phyloP scores from a whole-genome alignment of 2,888 invertebrate genomes.

The Drosophila lacicola region DNA sequence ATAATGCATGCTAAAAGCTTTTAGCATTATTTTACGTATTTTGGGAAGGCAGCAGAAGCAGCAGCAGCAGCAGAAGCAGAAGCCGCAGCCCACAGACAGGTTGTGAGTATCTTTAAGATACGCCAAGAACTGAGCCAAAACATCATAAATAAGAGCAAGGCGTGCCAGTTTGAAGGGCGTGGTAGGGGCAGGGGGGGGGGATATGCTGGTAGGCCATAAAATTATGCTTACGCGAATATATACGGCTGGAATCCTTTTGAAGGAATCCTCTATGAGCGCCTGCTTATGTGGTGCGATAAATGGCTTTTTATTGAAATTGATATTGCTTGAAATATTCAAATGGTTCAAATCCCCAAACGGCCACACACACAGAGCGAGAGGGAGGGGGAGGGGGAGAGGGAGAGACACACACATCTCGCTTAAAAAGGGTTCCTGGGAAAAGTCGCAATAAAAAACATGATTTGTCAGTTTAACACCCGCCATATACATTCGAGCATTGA shows the following conservation, averaged over 20 bases:
- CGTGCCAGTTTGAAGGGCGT: neutral
- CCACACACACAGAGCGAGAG: neutral
- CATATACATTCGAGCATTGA: slow-evolving; percentile 51
- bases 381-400: no score
- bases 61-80: slow-evolving; percentile 15
- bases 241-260: slow-evolving; percentile 51
- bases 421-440: slow-evolving; percentile 53
- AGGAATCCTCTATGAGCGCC: slow-evolving; percentile 54
- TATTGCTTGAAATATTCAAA: slow-evolving; percentile 81
- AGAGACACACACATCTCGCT: slow-evolving; percentile 3
- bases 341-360: slow-evolving; percentile 39
- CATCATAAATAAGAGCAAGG: slow-evolving; percentile 66
- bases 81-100: slow-evolving; percentile 44
- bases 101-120: slow-evolving; percentile 70
- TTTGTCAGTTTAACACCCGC: slow-evolving; percentile 84
- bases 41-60: slow-evolving; percentile 44
- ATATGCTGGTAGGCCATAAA: slow-evolving; percentile 66
- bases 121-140: slow-evolving; percentile 49
- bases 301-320: slow-evolving; percentile 85
- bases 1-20: slow-evolving; percentile 84
- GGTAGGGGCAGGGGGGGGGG: neutral
- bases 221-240: slow-evolving; percentile 74
- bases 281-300: slow-evolving; percentile 82
- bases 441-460: slow-evolving; percentile 82
- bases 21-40: slow-evolving; percentile 82